Evolutionary conservation across 1,140 invertebrate genomes (phyloP), one percentile per base, ranked within the genome.

Genomic region (Diachasma alloeum): DNA sequence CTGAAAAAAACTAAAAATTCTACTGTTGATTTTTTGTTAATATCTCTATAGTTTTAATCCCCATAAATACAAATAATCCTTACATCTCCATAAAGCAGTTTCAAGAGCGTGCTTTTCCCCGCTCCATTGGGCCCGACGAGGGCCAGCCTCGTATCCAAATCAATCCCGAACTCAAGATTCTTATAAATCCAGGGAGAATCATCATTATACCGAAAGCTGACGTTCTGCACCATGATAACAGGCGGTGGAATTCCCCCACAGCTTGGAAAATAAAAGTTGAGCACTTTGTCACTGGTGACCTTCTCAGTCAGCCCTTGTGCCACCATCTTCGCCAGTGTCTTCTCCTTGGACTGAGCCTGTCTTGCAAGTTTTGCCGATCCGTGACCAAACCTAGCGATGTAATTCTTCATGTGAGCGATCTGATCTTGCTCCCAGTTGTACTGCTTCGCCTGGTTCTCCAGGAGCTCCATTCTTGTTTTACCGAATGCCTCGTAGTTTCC

Each of bases 341-440:
- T 99, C 90, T 99, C 98, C 90, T 99, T 99, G 75, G 97, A 98
- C 89, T 99, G 98, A 59, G 99, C 99, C 88, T 99, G 99, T 75
- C 98, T 91, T 0, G 99, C 99, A 48, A 99, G 89, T 90, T 99
- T 99, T 0, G 98, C 98, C 63, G 96, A 98, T 84, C 99, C 99
- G 88, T 99, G 98, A 93, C 99, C 99, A 90, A 99, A 99, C 71
- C 98, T 91, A 0, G 98, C 99, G 81, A 99, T 99, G 87, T 99
- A 99, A 87, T 99, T 99, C 93, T 99, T 99, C 98, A 99, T 99
- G 84, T 99, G 96, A 76, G 97, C 92, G 71, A 99, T 99, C 90
- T 99, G 98, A 91, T 99, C 97, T 88, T 99, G 99, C 90, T 99
- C 98, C 98, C 98, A 99, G 82, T 99, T 97, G 87, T 99, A 99